These are phyloP conservation scores for Eleginops maclovinus DNA, from an alignment of 2,113 vertebrate genomes.

Conservation along the genomic window DNA sequence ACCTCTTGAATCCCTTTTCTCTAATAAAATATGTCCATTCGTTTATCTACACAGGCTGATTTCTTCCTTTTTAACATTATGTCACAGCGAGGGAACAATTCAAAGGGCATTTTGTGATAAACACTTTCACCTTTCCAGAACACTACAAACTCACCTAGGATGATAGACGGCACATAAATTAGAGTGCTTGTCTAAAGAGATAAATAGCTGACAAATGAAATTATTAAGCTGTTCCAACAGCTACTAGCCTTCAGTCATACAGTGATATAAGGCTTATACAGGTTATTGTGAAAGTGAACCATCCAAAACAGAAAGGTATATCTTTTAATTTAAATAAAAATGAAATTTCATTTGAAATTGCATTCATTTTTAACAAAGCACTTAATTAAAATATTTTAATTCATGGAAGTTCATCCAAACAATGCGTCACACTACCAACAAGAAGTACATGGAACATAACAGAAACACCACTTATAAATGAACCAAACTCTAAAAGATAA, in stretches of 20 bases:
- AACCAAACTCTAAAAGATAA: no score
- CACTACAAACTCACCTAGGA: neutral
- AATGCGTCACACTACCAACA: no score
- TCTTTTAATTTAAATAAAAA: no score
- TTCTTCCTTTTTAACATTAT: neutral
- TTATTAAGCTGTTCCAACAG: neutral
- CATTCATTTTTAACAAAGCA: no score
- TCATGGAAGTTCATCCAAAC: no score
- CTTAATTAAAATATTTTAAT: no score
- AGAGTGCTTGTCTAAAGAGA: neutral
- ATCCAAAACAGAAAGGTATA: neutral
- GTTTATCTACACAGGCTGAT: neutral
- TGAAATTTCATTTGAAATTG: no score
- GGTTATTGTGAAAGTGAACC: neutral
- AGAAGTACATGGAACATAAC: no score
- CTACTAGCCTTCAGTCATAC: neutral
- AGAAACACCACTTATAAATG: no score
- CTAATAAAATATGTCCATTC: constrained; percentile 24
- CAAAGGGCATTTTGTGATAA: neutral
- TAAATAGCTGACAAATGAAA: neutral
- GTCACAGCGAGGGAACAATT: neutral
- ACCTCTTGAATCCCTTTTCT: constrained; percentile 5
- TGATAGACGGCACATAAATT: neutral
- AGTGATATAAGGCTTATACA: neutral
- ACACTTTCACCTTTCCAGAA: neutral